These are phyloP conservation scores for Enteromius radiatus DNA, from an alignment of 2,797 vertebrate species.

Conservation along the genomic window DNA sequence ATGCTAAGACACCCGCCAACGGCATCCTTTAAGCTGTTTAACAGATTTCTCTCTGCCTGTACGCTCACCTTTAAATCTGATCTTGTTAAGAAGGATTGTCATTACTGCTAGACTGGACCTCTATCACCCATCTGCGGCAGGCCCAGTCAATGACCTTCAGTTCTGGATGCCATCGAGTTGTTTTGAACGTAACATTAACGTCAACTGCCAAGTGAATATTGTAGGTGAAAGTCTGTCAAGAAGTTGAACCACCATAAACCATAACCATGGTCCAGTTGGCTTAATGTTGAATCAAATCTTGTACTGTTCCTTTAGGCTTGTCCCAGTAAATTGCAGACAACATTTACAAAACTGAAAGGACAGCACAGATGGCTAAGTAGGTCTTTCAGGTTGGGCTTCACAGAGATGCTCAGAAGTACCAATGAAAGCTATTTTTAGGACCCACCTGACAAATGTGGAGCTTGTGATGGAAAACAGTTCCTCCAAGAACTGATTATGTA, in stretches of 20 bases:
- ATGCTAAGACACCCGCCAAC: constrained; percentile 14
- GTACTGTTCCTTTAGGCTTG: not conserved
- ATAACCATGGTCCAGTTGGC: not conserved
- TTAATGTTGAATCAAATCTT: not conserved
- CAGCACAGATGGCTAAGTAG: constrained; percentile 31
- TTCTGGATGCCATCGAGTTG: not conserved
- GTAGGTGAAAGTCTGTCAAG: not conserved
- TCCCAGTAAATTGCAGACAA: not conserved
- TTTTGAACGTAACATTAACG: not conserved
- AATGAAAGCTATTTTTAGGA: constrained; percentile 35
- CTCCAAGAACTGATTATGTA: not conserved
- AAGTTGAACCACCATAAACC: not conserved
- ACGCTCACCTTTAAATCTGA: constrained; percentile 26
- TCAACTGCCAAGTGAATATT: not conserved
- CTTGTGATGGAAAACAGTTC: not conserved
- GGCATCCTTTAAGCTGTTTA: constrained; percentile 43
- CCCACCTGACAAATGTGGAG: constrained; percentile 10
- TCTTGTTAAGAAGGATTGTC: constrained; percentile 32
- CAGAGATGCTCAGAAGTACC: constrained; percentile 24
- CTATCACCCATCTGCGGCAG: constrained; percentile 17
- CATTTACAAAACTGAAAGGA: constrained; percentile 10
- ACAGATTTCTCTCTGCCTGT: constrained; percentile 8
- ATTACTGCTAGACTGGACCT: constrained; percentile 3
- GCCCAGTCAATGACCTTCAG: constrained; percentile 2
- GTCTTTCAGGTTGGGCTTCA: constrained; percentile 21